These are phyloP conservation scores for Drosophila anceps DNA, from an alignment of 2,888 invertebrate species.

Conservation along the genomic window DNA sequence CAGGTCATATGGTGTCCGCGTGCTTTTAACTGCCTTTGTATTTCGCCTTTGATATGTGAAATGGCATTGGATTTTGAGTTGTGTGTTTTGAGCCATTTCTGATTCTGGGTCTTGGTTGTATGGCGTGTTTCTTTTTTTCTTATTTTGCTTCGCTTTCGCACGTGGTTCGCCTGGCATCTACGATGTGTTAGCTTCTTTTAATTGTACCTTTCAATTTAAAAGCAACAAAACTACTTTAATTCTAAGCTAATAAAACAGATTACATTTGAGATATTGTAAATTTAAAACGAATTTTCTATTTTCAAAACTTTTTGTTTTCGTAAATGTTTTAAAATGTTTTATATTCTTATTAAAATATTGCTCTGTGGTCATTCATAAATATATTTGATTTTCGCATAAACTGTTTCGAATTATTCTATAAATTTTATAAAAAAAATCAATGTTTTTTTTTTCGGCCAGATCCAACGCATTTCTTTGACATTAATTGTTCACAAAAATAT, in stretches of 20 bases:
- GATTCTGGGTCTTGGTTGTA: background rate
- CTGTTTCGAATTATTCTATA: no score
- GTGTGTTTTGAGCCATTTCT: background rate
- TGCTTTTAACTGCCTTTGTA: conserved; percentile 40
- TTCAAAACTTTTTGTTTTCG: no score
- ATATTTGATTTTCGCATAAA: background rate
- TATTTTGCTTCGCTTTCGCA: conserved; percentile 18
- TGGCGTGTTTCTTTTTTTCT: conserved; percentile 46
- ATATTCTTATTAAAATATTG: no score
- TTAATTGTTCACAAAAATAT: background rate
- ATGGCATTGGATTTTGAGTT: conserved; percentile 5
- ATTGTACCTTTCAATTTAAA: background rate
- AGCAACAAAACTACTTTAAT: background rate
- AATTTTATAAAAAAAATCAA: background rate
- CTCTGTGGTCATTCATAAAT: background rate
- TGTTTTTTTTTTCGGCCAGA: background rate
- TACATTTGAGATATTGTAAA: no score
- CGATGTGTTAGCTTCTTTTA: background rate
- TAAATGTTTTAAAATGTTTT: no score
- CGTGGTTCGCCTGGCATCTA: conserved; percentile 45
- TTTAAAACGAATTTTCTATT: no score
- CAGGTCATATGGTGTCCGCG: conserved; percentile 59
- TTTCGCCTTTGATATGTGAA: conserved; percentile 20
- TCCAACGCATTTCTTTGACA: background rate
- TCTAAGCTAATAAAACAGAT: no score